These are phyloP conservation scores for Caiman crocodilus DNA, from an alignment of 2,797 vertebrate genomes.

Conservation along the genomic window DNA sequence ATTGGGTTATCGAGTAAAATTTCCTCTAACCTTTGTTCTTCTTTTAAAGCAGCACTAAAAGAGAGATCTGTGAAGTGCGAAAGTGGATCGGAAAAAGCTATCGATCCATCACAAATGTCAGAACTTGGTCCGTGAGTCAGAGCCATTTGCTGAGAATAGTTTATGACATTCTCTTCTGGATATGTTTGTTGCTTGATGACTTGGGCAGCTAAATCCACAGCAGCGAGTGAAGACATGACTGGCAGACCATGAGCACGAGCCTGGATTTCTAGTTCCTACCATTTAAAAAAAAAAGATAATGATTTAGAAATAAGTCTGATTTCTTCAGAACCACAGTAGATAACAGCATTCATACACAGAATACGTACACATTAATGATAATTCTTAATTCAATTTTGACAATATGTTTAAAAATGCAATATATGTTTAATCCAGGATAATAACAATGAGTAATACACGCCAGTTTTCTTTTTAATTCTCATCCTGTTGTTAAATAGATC, in stretches of 20 bases:
- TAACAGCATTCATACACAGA: background rate
- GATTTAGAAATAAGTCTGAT: background rate
- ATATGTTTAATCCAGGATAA: background rate
- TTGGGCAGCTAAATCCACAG: constrained; percentile 87
- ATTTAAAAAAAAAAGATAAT: constrained; percentile 60
- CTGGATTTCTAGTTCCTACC: constrained; percentile 97
- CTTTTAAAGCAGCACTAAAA: constrained; percentile 94
- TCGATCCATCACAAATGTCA: constrained; percentile 84
- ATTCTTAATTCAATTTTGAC: background rate
- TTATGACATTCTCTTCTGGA: constrained; percentile 87
- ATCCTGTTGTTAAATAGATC: background rate
- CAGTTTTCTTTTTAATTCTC: background rate
- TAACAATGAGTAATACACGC: rapidly evolving
- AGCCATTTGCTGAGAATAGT: constrained; percentile 88
- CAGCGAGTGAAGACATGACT: constrained; percentile 84
- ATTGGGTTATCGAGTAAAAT: constrained; percentile 91
- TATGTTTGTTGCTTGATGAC: constrained; percentile 89
- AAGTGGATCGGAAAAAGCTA: constrained; percentile 94
- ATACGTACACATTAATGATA: background rate
- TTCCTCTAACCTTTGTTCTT: constrained; percentile 92
- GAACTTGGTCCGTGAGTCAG: constrained; percentile 76
- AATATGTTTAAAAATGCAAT: background rate
- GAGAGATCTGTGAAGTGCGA: constrained; percentile 98
- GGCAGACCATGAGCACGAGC: constrained; percentile 93
- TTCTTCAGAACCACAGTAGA: background rate